These are phyloP conservation scores for Gymnothorax reevesii DNA, from an alignment of 2,797 vertebrate genomes.

Conservation along the genomic window DNA sequence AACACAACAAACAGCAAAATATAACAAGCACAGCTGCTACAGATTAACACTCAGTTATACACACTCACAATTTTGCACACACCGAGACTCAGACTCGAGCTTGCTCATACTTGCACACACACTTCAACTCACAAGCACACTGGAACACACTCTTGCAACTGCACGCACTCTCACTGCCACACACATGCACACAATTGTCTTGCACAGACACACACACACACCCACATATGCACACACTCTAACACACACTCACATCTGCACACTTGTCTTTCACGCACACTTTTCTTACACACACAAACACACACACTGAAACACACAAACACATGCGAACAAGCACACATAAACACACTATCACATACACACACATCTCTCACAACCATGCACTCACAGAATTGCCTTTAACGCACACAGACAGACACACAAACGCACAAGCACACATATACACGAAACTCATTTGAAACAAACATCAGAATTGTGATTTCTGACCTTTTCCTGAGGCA, in stretches of 20 bases:
- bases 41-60: no score
- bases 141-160: not conserved
- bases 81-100: no score
- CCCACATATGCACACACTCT: no score
- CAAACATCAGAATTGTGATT: not conserved
- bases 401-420: not conserved
- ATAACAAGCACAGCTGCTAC: not conserved
- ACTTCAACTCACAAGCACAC: not conserved
- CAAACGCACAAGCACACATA: not conserved
- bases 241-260: no score
- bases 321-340: not conserved
- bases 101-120: not conserved
- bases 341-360: not conserved
- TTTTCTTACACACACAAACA: not conserved
- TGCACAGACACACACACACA: no score
- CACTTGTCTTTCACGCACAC: not conserved
- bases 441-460: not conserved
- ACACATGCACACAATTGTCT: no score
- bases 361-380: not conserved
- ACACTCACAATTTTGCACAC: no score
- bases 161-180: no score
- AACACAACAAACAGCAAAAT: no score
- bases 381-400: not conserved
- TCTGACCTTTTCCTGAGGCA: slow-evolving; percentile 1
- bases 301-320: not conserved